Evolutionary conservation across 2,113 vertebrate species (phyloP), one percentile per base, ranked within the genome.

Genomic region (Tragelaphus buxtoni): DNA sequence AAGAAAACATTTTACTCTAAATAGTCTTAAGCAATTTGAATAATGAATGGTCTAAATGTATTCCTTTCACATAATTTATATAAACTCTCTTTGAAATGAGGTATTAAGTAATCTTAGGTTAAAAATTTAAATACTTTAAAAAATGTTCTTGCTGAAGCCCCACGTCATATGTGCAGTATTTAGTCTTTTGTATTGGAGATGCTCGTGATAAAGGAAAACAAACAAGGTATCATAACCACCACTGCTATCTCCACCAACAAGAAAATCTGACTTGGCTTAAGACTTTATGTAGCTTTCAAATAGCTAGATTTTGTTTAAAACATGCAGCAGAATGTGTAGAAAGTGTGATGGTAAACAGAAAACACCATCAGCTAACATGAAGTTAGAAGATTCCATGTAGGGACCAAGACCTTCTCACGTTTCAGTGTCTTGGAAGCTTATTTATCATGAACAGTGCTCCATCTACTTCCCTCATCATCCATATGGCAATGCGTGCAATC

Each of bases 81-180:
- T 81, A 58, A 90, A 60, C 45, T 96, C 17, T 49, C 63, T 80
- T 65, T 88, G 32, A 97, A 97, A 84, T 61, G 26, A 95, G 1
- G 16, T 88, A 81, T 60, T 92, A 94, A 56, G 9, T 65, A 72
- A 80, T 83, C 89, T 51, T 60, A 79, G 79, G 28, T 72, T 91
- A 95, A 88, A 77, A 76, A 45, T 49, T 60, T 88, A 9, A 61
- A 42, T 72, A 39, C 3, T 55, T 83, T 12, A 35, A 72, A 94
- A 83, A 92, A 92, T 61, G 17, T 3, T 90, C 35, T 61, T 72
- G 35, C 7, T 42, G 4, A 87, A 92, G 26, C 24, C 13, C 20
- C 32, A 74, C 58, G 17, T 80, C 32, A 84, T 22, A 56, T 39
- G 56, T 56, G 77, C 30, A 65, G 3, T 51, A 58, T 92, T 5